Conservation (phyloP, 1,140 invertebrate species). For the Goniozus legneri region DNA sequence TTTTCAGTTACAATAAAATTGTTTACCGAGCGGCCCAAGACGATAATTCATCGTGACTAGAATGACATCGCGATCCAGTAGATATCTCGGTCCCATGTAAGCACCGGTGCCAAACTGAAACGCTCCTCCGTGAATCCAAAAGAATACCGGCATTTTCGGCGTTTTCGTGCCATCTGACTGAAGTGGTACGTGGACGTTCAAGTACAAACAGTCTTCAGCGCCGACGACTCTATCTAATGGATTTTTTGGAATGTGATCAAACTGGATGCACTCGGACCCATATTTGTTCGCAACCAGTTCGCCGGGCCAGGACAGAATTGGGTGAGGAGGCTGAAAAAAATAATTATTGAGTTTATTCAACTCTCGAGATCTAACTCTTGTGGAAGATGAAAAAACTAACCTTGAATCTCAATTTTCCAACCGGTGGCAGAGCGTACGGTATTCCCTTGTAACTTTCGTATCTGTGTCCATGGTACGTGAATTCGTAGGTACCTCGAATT, state of each 20-base stretch:
- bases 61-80: conserved; percentile 62
- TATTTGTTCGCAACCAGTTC: conserved; percentile 44
- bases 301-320: conserved; percentile 43
- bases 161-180: conserved; percentile 9
- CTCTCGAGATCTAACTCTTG: conserved; percentile 8
- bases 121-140: conserved; percentile 45
- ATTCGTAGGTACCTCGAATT: conserved; percentile 40
- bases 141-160: conserved; percentile 34
- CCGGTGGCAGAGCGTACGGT: conserved; percentile 61
- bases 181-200: conserved; percentile 59
- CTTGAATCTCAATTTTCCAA: conserved; percentile 58
- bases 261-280: conserved; percentile 46
- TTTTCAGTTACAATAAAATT: background rate
- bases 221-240: conserved; percentile 29
- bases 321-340: conserved; percentile 37
- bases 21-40: conserved; percentile 57
- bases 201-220: conserved; percentile 59
- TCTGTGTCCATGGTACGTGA: conserved; percentile 37
- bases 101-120: conserved; percentile 50
- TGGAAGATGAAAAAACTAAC: conserved; percentile 38
- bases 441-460: conserved; percentile 60
- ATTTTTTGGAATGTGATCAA: conserved; percentile 8
- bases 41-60: conserved; percentile 67
- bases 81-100: conserved; percentile 55
- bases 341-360: background rate